phyloP scores from a whole-genome alignment of 2,888 invertebrate genomes.

The Celastrina argiolus region DNA sequence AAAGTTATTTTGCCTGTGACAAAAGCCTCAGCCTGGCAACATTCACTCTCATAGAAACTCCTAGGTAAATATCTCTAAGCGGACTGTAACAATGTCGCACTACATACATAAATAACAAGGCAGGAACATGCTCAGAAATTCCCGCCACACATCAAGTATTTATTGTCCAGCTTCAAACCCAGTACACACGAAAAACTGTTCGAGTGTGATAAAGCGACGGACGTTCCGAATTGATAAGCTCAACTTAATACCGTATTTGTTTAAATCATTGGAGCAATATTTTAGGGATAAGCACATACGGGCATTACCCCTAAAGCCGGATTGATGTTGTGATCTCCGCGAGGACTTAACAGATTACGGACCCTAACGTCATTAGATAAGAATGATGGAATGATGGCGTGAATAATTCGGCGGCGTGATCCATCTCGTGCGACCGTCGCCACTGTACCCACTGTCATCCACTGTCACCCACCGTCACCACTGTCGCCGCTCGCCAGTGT shows the following conservation, averaged over 20 bases:
- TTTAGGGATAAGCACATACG: conserved; percentile 11
- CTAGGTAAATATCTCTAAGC: too few relatives aligned
- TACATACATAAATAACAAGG: too few relatives aligned
- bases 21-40: too few relatives aligned
- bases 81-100: too few relatives aligned
- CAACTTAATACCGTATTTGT: conserved; percentile 14
- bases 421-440: conserved; percentile 22
- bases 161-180: not conserved
- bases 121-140: too few relatives aligned
- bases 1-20: too few relatives aligned
- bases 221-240: not conserved
- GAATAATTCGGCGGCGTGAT: conserved; percentile 24
- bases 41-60: too few relatives aligned
- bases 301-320: conserved; percentile 18
- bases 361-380: conserved; percentile 28
- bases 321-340: conserved; percentile 24
- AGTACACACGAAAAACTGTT: not conserved
- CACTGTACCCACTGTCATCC: not conserved
- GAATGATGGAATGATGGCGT: conserved; percentile 31
- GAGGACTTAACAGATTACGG: conserved; percentile 25
- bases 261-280: conserved; percentile 17
- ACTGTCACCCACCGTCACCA: not conserved
- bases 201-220: not conserved
- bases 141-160: not conserved
- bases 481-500: not conserved